These are phyloP conservation scores for Muraenolepis orangiensis DNA, from an alignment of 2,797 vertebrate genomes.

Conservation along the genomic window DNA sequence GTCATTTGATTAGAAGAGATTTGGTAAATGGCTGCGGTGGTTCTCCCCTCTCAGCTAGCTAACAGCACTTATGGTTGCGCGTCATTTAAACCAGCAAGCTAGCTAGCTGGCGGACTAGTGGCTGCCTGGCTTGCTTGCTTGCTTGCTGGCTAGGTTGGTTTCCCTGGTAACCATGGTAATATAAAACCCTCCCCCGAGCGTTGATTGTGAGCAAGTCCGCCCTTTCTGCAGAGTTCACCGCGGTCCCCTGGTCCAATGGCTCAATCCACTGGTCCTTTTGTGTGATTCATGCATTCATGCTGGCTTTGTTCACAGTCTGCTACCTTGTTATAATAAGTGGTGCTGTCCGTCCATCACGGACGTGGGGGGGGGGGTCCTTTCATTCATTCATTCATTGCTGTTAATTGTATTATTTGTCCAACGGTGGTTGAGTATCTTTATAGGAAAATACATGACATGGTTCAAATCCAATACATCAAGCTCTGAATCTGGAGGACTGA, in stretches of 20 bases:
- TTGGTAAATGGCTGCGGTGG: not conserved
- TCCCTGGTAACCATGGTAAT: conserved; percentile 68
- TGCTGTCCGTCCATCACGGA: too few species aligned
- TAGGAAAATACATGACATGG: too few species aligned
- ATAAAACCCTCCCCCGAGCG: conserved; percentile 49
- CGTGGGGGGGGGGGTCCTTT: not conserved
- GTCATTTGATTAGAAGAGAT: conserved; percentile 21
- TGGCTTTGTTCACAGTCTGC: conserved; percentile 18
- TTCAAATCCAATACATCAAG: too few species aligned
- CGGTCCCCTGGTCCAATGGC: conserved; percentile 12
- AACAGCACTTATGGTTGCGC: conserved; percentile 33
- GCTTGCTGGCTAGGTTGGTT: too few species aligned
- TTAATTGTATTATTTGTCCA: not conserved
- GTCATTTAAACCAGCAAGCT: conserved; percentile 61
- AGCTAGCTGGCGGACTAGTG: conserved; percentile 53
- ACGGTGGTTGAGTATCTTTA: too few species aligned
- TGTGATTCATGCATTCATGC: not conserved
- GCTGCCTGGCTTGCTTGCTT: conserved; percentile 57
- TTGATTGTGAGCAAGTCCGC: conserved; percentile 64
- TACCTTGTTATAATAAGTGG: conserved; percentile 16
- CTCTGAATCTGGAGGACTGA: too few species aligned
- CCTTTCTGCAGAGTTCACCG: conserved; percentile 51
- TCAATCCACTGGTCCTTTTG: conserved; percentile 16
- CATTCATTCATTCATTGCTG: not conserved
- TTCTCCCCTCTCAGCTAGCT: conserved; percentile 21